Base-by-base conservation (phyloP, 2,888 invertebrate species). In the Gasteruption jaculator region DNA sequence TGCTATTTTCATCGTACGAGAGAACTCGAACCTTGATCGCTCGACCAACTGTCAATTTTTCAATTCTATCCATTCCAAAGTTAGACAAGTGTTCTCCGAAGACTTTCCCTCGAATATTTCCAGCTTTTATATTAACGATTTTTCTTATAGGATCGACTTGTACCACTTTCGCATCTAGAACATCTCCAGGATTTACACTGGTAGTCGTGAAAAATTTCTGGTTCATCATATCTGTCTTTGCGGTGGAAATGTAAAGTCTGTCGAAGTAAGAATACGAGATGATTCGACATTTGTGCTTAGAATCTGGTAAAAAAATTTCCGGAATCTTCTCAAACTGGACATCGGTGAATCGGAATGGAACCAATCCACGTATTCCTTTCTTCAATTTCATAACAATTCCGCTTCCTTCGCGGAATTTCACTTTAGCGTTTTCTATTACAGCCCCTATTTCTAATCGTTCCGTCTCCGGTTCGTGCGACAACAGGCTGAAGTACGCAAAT, bases 181-280 rank as follows among this genome's bases (percentile, higher is more conserved):
- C 18, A 11, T 63, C 54, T 0, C 71, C 71, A 10, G 57, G 44
- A 21, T 52, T 39, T 2, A 71, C 45, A 35, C 59, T 54, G 3
- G 24, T 35, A 2, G 38, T 22, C 2, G 70, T 70, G 60, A 83
- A 82, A 60, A 76, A 71, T 50, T 74, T 75, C 60, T 82, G 78
- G 19, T 73, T 65, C 2, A 87, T 56, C 3, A 81, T 46, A 1
- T 68, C 56, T 2, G 74, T 66, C 61, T 84, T 77, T 68, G 84
- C 82, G 2, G 81, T 77, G 56, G 87, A 83, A 6, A 84, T 74
- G 66, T 83, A 87, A 20, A 78, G 58, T 47, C 76, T 76, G 58
- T 86, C 84, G 30, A 83, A 74, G 18, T 76, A 68, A 64, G 82
- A 79, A 71, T 84, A 87, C 40, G 78, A 75, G 0, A 86, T 61